Conservation (phyloP, 2,113 vertebrate genomes). For the Microtus oregoni region DNA sequence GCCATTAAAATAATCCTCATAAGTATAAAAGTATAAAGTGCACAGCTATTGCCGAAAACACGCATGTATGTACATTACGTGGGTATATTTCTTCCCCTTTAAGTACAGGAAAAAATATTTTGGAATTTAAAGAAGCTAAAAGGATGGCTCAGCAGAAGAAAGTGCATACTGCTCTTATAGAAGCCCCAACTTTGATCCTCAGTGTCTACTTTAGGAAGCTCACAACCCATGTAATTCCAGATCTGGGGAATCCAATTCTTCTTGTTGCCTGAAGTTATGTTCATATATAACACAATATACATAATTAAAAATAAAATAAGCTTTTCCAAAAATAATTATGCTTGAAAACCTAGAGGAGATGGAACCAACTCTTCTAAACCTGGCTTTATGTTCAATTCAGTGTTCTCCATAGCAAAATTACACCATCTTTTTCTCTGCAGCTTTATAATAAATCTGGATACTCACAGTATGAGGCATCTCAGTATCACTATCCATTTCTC, state of each 20-base stretch:
- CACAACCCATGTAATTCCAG: neutral
- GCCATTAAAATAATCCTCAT: neutral
- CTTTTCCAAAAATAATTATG: neutral
- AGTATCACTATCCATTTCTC: neutral
- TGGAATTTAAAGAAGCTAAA: neutral
- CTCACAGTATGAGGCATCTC: neutral
- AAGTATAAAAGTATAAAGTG: neutral
- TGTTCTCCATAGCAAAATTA: slow-evolving; percentile 14
- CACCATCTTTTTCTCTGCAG: neutral
- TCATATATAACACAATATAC: neutral
- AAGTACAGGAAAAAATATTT: neutral
- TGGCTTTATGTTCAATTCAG: neutral
- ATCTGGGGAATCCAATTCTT: neutral
- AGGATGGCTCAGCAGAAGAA: neutral
- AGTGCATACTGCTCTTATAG: neutral
- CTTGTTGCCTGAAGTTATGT: neutral
- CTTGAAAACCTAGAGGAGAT: slow-evolving; percentile 13
- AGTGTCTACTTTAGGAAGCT: neutral
- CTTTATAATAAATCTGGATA: slow-evolving; percentile 10
- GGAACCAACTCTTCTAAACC: neutral
- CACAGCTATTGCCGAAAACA: neutral
- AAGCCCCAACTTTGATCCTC: neutral
- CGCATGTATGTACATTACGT: neutral
- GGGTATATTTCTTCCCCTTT: neutral
- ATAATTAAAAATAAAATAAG: neutral